Base-by-base conservation (phyloP, 2,888 invertebrate genomes). In the Dysmachus trigonus region DNA sequence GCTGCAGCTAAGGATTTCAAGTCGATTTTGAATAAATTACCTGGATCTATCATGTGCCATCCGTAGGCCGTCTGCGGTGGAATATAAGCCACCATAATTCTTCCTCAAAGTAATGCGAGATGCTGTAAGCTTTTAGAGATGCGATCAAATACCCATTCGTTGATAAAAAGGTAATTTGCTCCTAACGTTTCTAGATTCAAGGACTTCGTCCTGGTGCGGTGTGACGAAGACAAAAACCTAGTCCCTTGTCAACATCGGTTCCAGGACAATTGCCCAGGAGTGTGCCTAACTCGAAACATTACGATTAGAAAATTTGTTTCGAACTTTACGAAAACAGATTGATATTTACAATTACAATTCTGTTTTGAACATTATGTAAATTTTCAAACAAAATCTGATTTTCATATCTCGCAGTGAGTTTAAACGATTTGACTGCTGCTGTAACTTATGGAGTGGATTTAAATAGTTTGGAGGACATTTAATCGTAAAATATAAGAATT, bases 1-100 rank as follows among this genome's bases (percentile, higher is more conserved):
- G 82, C 31, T 82, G 82, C 82, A 82, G 82, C n/a, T 62, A 35
- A 72, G 84, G 84, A 84, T 84, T 84, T 84, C 84, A 84, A 84
- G 72, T 84, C 84, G 73, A 73, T 73, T 83, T 73, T 72, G 84
- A 73, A 84, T 84, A 84, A 73, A 84, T 84, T 84, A 84, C 62
- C 15, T n/a, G 47, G 38, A 84, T 84, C 73, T 84, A 84, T 84
- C 84, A 73, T 73, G 82, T 82, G 15, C 7, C 35, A 35, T 82
- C 35, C 62, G n/a, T 33, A 18, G 35, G 41, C 27, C 81, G 18
- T 35, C 35, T 27, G 27, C 10, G 13, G 82, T 62, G 8, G 82
- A n/a, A 15, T 33, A 62, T 82, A 82, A 82, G 62, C 71, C 35
- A 62, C 35, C 18, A 62, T 82, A 62, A 82, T 35, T 62, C 71